Conservation (phyloP, 2,888 invertebrate species). For the Phyto melanocephala region DNA sequence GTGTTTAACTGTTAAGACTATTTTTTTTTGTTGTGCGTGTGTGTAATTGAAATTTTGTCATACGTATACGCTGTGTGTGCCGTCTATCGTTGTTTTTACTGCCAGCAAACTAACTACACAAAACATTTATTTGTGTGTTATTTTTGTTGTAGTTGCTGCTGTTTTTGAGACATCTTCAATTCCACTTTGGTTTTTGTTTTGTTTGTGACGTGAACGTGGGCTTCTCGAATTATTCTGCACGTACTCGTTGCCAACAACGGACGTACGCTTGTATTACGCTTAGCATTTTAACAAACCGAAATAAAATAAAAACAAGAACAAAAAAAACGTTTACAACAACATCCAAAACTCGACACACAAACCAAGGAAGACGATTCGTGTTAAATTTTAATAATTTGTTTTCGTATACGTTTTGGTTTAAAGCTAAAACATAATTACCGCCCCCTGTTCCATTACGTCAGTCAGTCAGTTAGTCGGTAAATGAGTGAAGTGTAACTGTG, state of each 20-base stretch:
- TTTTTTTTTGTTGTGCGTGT: neutral
- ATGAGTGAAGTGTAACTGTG: constrained; percentile 52
- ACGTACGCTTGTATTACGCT: constrained; percentile 70
- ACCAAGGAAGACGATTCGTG: constrained; percentile 61
- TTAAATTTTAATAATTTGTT: constrained; percentile 52
- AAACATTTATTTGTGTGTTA: constrained; percentile 35
- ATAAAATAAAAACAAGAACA: constrained; percentile 27
- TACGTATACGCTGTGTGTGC: constrained; percentile 25
- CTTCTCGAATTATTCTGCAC: constrained; percentile 78
- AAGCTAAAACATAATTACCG: constrained; percentile 55
- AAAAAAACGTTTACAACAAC: constrained; percentile 17
- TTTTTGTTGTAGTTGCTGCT: constrained; percentile 34
- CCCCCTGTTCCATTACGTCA: constrained; percentile 42
- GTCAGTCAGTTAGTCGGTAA: constrained; percentile 28
- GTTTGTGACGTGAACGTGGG: constrained; percentile 79
- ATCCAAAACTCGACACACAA: constrained; percentile 26
- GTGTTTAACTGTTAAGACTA: constrained; percentile 50
- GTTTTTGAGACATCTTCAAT: constrained; percentile 65
- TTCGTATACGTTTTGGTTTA: neutral
- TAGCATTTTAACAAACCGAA: constrained; percentile 58
- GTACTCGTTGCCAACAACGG: constrained; percentile 78
- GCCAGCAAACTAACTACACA: constrained; percentile 26
- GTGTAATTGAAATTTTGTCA: constrained; percentile 53
- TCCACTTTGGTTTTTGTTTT: constrained; percentile 77
- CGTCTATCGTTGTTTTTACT: constrained; percentile 8